A percentile compares a stretch with the other conserved stretches of the same genome.
These are phyloP conservation scores for Muscicapa striata DNA, from an alignment of 2,797 vertebrate genomes.

Conservation along the genomic window DNA sequence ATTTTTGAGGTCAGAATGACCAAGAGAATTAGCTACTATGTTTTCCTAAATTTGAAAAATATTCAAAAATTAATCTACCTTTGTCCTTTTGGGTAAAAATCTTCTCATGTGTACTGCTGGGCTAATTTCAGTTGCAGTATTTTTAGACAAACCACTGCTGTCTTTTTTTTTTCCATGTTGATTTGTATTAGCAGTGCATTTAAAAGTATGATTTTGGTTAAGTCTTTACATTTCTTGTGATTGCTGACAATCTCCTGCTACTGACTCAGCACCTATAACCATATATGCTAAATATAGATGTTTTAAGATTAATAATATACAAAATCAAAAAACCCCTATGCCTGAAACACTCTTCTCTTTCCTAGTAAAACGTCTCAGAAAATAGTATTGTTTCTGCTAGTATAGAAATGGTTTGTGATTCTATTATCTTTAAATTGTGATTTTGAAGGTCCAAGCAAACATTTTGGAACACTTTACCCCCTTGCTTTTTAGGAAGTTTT, in stretches of 20 bases:
- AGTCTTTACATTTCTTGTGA: constrained; percentile 9
- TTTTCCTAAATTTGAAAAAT: constrained; percentile 28
- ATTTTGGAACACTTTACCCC: neutral
- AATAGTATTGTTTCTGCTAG: neutral
- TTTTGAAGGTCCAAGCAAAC: neutral
- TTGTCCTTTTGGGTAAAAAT: neutral
- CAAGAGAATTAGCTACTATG: neutral
- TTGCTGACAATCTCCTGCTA: constrained; percentile 1
- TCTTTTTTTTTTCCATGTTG: neutral
- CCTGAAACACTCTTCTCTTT: neutral
- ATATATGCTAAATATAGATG: neutral
- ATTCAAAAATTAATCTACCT: neutral
- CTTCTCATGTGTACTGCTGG: constrained; percentile 1
- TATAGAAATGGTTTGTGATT: neutral
- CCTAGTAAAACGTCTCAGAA: neutral
- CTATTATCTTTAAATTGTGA: neutral
- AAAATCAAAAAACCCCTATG: neutral
- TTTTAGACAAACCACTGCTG: constrained; percentile 20
- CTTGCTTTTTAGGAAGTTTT: neutral
- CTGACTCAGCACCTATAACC: neutral
- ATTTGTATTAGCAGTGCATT: neutral
- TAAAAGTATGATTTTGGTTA: neutral
- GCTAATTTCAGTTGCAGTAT: constrained; percentile 45
- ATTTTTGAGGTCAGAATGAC: neutral
- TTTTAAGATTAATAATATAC: constrained; percentile 13